Conservation (phyloP, 2,888 invertebrate species). For the Micropterix aruncella region DNA sequence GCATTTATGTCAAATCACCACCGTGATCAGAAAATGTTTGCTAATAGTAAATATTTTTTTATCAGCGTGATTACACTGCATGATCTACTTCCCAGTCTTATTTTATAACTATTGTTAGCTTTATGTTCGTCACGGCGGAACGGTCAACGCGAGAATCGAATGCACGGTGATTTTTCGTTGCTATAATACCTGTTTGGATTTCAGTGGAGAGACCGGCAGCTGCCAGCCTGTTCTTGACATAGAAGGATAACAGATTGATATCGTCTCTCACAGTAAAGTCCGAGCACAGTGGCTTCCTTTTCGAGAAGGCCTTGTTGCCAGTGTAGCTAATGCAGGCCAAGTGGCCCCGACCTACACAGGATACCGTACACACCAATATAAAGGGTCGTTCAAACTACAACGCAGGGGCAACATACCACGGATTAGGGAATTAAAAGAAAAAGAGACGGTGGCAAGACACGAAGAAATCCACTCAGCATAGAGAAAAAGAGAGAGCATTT, state of each 20-base stretch:
- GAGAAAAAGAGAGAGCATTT: no score
- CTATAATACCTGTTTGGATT: conserved; percentile 32
- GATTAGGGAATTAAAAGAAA: no score
- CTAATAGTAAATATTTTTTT: no score
- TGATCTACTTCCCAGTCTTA: no score
- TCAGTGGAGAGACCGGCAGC: conserved; percentile 39
- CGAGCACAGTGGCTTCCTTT: conserved; percentile 57
- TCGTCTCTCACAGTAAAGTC: conserved; percentile 70
- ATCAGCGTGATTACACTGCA: no score
- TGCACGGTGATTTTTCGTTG: conserved; percentile 22
- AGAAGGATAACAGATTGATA: conserved; percentile 77
- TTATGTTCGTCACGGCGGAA: conserved; percentile 18
- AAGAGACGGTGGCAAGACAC: no score
- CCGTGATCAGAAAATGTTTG: no score
- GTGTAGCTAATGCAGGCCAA: conserved; percentile 75
- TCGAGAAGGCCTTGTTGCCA: conserved; percentile 64
- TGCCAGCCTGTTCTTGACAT: conserved; percentile 65
- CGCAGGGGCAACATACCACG: neutral
- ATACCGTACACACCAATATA: conserved; percentile 11
- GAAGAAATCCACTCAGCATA: no score
- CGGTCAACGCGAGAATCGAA: conserved; percentile 22
- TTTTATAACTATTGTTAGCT: conserved; percentile 20
- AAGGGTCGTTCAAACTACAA: no score
- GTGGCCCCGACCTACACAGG: conserved; percentile 59
- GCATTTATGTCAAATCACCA: no score